These are phyloP conservation scores for Pterobdella sp. DNA, from an alignment of 2,888 invertebrate genomes.

Conservation along the genomic window DNA sequence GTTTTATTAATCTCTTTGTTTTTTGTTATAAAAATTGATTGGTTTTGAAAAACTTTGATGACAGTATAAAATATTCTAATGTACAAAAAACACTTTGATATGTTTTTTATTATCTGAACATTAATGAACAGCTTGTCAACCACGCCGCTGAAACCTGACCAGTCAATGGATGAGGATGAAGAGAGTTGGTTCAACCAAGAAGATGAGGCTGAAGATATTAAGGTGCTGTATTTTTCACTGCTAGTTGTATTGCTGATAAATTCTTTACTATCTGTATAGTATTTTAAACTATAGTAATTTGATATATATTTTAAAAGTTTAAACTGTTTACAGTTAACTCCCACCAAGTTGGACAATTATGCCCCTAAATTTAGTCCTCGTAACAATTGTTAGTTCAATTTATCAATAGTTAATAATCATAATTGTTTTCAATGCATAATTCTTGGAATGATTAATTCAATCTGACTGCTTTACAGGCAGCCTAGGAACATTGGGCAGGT, in stretches of 20 bases:
- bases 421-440: not conserved
- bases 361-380: slow-evolving; percentile 20
- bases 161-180: slow-evolving; percentile 77
- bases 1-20: no score
- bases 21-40: no score
- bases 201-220: slow-evolving; percentile 56
- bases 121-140: slow-evolving; percentile 28
- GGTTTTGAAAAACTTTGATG: no score
- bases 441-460: no score
- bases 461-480: not conserved
- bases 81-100: no score
- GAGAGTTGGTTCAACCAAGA: slow-evolving; percentile 99
- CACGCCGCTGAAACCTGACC: slow-evolving; percentile 18
- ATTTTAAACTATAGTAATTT: not conserved
- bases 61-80: no score
- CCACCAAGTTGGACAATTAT: slow-evolving; percentile 54
- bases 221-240: not conserved
- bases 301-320: no score
- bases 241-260: not conserved
- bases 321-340: not conserved
- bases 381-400: not conserved
- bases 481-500: slow-evolving; percentile 8
- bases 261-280: not conserved
- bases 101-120: no score
- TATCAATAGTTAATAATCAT: not conserved